Evolutionary conservation across 2,797 vertebrate species (phyloP).

Genomic region (Muscicapa striata): DNA sequence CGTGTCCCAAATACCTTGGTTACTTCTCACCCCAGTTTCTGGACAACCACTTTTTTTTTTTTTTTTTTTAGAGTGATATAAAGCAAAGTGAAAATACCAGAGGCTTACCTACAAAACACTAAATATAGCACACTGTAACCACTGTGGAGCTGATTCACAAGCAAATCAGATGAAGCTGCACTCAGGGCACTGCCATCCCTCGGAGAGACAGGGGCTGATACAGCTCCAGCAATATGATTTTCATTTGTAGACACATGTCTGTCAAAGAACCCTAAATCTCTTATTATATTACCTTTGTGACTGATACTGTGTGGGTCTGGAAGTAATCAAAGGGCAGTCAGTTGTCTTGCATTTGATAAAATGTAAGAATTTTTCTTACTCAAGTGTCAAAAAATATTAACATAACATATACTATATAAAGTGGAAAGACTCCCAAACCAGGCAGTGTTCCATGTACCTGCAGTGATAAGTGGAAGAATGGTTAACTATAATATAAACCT

Average conservation of each 20-base stretch:
- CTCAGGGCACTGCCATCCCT: not conserved
- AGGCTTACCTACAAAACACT: not conserved
- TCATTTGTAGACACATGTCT: slow-evolving; percentile 5
- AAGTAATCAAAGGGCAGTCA: slow-evolving; percentile 23
- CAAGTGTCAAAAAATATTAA: slow-evolving; percentile 66
- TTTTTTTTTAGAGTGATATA: not conserved
- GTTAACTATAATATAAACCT: not conserved
- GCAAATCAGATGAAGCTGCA: not conserved
- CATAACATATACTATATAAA: slow-evolving; percentile 50
- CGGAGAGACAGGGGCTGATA: not conserved
- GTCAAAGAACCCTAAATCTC: slow-evolving; percentile 24
- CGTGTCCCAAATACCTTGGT: not conserved
- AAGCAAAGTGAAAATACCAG: not conserved
- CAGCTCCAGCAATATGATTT: not conserved
- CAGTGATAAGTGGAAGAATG: slow-evolving; percentile 45
- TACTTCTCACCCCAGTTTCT: not conserved
- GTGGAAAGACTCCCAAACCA: slow-evolving; percentile 36
- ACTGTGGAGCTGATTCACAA: not conserved
- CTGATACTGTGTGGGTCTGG: slow-evolving; percentile 1
- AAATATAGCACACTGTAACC: not conserved
- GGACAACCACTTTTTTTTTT: not conserved
- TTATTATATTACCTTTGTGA: not conserved
- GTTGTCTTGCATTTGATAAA: slow-evolving; percentile 3
- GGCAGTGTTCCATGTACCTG: slow-evolving; percentile 69
- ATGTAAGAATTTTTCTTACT: slow-evolving; percentile 48